Conservation (phyloP, 2,888 invertebrate genomes). For the Euplexia lucipara region DNA sequence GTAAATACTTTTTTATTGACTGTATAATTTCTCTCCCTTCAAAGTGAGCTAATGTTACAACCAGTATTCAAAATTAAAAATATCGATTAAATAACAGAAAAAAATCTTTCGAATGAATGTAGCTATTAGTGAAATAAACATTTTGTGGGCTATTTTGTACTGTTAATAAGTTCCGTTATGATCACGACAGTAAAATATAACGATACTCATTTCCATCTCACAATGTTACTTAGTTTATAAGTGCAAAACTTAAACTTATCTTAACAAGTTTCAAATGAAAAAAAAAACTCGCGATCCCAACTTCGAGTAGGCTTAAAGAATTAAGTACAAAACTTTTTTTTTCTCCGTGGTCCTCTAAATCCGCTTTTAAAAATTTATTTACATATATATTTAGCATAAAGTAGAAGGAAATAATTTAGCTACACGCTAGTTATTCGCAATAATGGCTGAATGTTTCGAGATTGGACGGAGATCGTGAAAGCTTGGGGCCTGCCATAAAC, state of each 20-base stretch:
- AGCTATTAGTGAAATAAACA: conserved; percentile 2
- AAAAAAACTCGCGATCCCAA: conserved; percentile 26
- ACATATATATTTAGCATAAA: conserved; percentile 69
- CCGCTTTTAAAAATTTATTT: conserved; percentile 74
- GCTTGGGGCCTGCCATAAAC: conserved; percentile 34
- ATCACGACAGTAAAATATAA: conserved; percentile 17
- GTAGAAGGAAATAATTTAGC: conserved; percentile 49
- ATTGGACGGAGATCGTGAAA: conserved; percentile 58
- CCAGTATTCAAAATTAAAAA: conserved; percentile 12
- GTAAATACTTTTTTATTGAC: conserved; percentile 7
- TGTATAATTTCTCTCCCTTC: conserved; percentile 13
- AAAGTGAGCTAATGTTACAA: conserved; percentile 32
- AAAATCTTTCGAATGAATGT: neutral
- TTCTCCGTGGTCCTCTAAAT: conserved; percentile 79
- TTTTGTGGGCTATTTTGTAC: conserved; percentile 11
- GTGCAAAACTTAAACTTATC: conserved; percentile 55
- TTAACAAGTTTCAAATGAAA: conserved; percentile 41
- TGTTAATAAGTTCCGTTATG: neutral
- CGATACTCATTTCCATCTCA: conserved; percentile 19
- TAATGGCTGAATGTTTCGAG: conserved; percentile 36
- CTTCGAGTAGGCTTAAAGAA: conserved; percentile 60
- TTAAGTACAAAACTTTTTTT: conserved; percentile 74
- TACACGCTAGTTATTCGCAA: conserved; percentile 28
- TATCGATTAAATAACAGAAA: neutral
- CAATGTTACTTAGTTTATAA: conserved; percentile 35